phyloP scores from a whole-genome alignment of 2,113 vertebrate species.

The Hippocampus zosterae region DNA sequence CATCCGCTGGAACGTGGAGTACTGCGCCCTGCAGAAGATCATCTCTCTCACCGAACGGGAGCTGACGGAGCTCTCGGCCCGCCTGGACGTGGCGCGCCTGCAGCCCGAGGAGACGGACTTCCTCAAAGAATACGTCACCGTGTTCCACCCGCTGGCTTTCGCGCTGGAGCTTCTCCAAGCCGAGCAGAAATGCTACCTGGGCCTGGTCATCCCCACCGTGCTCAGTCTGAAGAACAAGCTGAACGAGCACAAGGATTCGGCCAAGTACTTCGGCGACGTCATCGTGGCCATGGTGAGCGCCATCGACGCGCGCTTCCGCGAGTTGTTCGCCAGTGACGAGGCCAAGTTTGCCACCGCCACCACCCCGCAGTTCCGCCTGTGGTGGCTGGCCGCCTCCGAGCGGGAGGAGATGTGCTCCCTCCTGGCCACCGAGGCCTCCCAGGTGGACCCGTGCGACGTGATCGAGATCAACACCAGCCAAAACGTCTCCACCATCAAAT shows the following conservation, averaged over 20 bases:
- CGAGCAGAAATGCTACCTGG: constrained; percentile 71
- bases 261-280: constrained; percentile 52
- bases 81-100: constrained; percentile 54
- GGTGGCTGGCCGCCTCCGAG: constrained; percentile 67
- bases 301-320: constrained; percentile 63
- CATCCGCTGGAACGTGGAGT: constrained; percentile 69
- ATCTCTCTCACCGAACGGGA: constrained; percentile 59
- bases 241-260: constrained; percentile 56
- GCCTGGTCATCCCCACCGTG: constrained; percentile 68
- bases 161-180: constrained; percentile 71
- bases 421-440: constrained; percentile 59
- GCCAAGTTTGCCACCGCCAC: constrained; percentile 66
- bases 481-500: constrained; percentile 48
- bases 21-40: constrained; percentile 64
- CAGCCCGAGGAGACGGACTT: constrained; percentile 66
- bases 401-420: constrained; percentile 63
- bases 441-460: constrained; percentile 47
- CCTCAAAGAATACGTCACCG: constrained; percentile 66
- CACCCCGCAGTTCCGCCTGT: constrained; percentile 69
- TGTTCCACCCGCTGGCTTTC: constrained; percentile 70
- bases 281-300: constrained; percentile 53
- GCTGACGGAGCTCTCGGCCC: constrained; percentile 61
- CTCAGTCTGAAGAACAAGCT: constrained; percentile 72
- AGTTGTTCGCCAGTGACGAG: constrained; percentile 62
- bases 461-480: constrained; percentile 30